phyloP scores from a whole-genome alignment of 2,113 vertebrate species.

The Calyptommatus sinebrachiatus region DNA sequence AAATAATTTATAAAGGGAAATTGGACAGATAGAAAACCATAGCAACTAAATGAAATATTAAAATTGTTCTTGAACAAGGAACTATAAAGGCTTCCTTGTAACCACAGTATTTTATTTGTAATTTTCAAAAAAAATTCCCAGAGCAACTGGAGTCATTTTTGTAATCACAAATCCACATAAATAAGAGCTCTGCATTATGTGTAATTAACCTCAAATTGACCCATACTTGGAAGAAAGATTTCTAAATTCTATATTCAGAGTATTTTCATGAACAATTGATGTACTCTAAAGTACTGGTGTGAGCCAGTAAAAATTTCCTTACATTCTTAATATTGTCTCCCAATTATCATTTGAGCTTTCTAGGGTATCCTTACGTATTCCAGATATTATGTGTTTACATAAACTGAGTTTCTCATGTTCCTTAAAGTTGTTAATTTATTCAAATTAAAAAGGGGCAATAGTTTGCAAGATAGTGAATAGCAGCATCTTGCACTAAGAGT shows the following conservation, averaged over 20 bases:
- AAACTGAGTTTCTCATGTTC: too few relatives aligned
- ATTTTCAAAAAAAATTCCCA: not conserved
- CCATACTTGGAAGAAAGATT: not conserved
- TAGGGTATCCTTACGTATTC: not conserved
- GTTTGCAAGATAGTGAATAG: too few relatives aligned
- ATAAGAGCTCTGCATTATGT: not conserved
- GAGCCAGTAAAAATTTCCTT: too few relatives aligned
- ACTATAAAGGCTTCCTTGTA: not conserved
- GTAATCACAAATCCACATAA: not conserved
- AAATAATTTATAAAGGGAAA: not conserved
- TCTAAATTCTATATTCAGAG: not conserved
- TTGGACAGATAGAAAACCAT: not conserved
- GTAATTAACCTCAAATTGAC: not conserved
- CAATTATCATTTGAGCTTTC: not conserved
- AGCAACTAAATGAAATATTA: not conserved
- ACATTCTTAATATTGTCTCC: too few relatives aligned
- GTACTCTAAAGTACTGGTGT: too few relatives aligned
- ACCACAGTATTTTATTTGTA: not conserved
- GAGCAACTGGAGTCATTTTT: not conserved
- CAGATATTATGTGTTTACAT: too few relatives aligned
- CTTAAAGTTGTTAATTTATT: too few relatives aligned
- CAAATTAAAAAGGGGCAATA: too few relatives aligned
- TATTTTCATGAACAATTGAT: too few relatives aligned
- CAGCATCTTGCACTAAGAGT: too few relatives aligned
- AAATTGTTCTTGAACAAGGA: not conserved